These are phyloP conservation scores for Xiphophorus hellerii DNA, from an alignment of 2,113 vertebrate species.

Conservation along the genomic window DNA sequence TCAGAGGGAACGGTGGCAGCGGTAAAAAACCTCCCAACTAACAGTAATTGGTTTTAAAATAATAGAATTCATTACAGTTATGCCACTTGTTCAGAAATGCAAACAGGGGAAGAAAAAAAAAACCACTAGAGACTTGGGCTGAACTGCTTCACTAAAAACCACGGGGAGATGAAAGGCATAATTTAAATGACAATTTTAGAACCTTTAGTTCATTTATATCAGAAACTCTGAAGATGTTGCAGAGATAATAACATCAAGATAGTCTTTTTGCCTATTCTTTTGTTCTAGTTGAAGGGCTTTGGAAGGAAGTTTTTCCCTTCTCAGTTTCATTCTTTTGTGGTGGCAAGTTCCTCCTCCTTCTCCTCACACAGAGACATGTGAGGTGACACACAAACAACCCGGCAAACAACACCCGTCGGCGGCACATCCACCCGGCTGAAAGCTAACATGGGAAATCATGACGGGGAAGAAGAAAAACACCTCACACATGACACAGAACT, in stretches of 20 bases:
- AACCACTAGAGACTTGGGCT: constrained; percentile 76
- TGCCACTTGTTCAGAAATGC: constrained; percentile 80
- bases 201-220: constrained; percentile 80
- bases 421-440: constrained; percentile 65
- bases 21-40: constrained; percentile 73
- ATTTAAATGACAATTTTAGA: constrained; percentile 85
- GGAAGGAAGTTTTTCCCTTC: constrained; percentile 66
- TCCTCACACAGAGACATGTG: constrained; percentile 63
- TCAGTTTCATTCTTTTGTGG: constrained; percentile 73
- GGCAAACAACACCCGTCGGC: constrained; percentile 68
- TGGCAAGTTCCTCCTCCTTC: constrained; percentile 67
- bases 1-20: constrained; percentile 72
- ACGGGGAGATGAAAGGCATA: constrained; percentile 81
- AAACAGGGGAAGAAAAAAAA: constrained; percentile 72
- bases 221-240: constrained; percentile 74
- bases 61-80: constrained; percentile 84
- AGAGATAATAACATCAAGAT: constrained; percentile 74
- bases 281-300: constrained; percentile 73
- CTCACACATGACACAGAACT: constrained; percentile 63
- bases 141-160: constrained; percentile 81
- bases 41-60: constrained; percentile 85
- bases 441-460: constrained; percentile 71
- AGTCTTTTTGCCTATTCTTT: constrained; percentile 60
- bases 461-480: constrained; percentile 62
- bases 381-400: constrained; percentile 74